These are phyloP conservation scores for Hemibagrus guttatus DNA, from an alignment of 2,797 vertebrate species.

Conservation along the genomic window DNA sequence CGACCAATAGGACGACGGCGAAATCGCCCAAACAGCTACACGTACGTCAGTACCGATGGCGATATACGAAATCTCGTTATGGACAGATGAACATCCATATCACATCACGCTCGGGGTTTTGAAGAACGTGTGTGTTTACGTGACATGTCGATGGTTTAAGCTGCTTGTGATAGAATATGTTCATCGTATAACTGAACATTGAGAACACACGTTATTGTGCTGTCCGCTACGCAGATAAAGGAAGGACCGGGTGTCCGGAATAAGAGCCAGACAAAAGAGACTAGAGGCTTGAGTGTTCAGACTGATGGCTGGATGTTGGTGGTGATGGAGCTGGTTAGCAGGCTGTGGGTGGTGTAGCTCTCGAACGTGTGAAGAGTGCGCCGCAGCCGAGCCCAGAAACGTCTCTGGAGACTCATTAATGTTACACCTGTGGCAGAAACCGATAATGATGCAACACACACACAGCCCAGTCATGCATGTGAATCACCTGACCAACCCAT, in stretches of 20 bases:
- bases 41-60: background rate
- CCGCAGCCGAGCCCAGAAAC: background rate
- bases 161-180: no score
- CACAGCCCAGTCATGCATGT: constrained; percentile 22
- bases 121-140: background rate
- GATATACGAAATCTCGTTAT: no score
- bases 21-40: background rate
- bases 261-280: background rate
- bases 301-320: background rate
- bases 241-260: background rate
- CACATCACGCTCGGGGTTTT: background rate
- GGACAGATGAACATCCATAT: background rate
- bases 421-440: background rate
- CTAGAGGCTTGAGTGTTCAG: background rate
- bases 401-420: constrained; percentile 11
- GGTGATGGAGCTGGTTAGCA: background rate
- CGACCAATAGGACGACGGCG: background rate
- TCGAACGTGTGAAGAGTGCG: background rate
- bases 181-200: no score
- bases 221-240: background rate
- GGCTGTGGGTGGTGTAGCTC: background rate
- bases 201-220: no score
- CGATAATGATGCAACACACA: background rate
- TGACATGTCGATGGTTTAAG: background rate
- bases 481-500: background rate